These are phyloP conservation scores for Eucera pruinosa DNA, from an alignment of 2,888 invertebrate species.

Conservation along the genomic window DNA sequence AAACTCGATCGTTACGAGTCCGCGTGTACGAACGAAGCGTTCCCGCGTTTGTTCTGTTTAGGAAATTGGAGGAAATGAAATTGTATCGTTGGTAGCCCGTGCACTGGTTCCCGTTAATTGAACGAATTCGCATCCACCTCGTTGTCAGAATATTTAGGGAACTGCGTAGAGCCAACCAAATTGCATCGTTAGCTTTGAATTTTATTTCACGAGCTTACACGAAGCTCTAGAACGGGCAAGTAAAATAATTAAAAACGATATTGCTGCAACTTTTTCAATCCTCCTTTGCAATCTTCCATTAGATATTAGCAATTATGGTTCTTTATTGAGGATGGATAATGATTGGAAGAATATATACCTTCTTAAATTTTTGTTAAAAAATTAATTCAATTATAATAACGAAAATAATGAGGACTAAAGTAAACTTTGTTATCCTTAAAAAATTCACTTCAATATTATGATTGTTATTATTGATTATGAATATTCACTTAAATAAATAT, in stretches of 20 bases:
- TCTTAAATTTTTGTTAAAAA: too few species aligned
- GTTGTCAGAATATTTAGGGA: conserved; percentile 33
- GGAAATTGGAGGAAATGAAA: conserved; percentile 39
- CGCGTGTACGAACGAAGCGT: background rate
- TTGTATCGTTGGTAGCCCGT: conserved; percentile 13
- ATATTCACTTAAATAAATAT: too few species aligned
- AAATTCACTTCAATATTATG: too few species aligned
- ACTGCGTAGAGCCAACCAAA: conserved; percentile 4
- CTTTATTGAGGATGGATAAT: too few species aligned
- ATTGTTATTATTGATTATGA: too few species aligned
- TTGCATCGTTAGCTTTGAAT: conserved; percentile 5
- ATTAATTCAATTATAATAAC: too few species aligned
- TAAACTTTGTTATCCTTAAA: too few species aligned
- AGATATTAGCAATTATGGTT: too few species aligned
- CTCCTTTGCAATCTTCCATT: background rate
- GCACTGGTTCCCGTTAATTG: conserved; percentile 17
- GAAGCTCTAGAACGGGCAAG: background rate
- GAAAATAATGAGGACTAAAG: too few species aligned
- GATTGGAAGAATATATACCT: too few species aligned
- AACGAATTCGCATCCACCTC: background rate
- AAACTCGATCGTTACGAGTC: conserved; percentile 29
- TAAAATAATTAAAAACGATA: background rate
- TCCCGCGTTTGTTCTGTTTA: conserved; percentile 17
- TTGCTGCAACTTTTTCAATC: background rate
- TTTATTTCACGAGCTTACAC: background rate